Base-by-base conservation (phyloP, 2,888 invertebrate genomes). In the Xestia ashworthii region DNA sequence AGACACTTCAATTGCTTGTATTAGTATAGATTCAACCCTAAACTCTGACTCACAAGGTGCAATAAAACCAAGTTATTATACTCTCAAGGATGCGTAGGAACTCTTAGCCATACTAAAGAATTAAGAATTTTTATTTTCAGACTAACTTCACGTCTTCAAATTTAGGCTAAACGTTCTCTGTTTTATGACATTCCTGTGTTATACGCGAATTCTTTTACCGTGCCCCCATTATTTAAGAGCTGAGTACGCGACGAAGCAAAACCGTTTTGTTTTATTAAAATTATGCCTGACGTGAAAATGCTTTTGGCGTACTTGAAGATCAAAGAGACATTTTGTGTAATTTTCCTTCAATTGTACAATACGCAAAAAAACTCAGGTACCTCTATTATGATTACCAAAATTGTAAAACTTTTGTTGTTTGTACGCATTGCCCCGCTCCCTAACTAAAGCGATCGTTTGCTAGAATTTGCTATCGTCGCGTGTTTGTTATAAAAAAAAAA, bases 181-280 rank as follows among this genome's bases (percentile, higher is more conserved):
- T 80, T 83, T 83, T 83, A 85, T 78, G 81, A 74, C 74, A 84
- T 83, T 86, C 75, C 70, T 44, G 64, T 69, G 74, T 86, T 72
- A 83, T 86, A 69, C 66, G 68, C 5, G 87, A 84, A 86, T 81
- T 87, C 74, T 86, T 85, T 84, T 16, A 74, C 60, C 74, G 66
- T 62, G 60, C 70, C 65, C 41, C 81, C 64, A 71, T 83, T 82
- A 78, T 82, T 78, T 84, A 71, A 70, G 65, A 55, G 68, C 64
- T 14, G 11, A 38, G 53, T 48, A 44, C 41, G n/a, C 58, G 32
- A 60, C 69, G 38, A 62, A 62, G 55, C 53, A 55, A 60, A 76
- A 44, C 32, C 62, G 38, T 81, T 81, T 50, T 83, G 62, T 81
- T 81, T 83, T 83, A 83, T 83, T 78, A 68, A 78, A 81, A 64